These are phyloP conservation scores for Oscheius sp. DNA, from an alignment of 1,140 invertebrate genomes.

Conservation along the genomic window DNA sequence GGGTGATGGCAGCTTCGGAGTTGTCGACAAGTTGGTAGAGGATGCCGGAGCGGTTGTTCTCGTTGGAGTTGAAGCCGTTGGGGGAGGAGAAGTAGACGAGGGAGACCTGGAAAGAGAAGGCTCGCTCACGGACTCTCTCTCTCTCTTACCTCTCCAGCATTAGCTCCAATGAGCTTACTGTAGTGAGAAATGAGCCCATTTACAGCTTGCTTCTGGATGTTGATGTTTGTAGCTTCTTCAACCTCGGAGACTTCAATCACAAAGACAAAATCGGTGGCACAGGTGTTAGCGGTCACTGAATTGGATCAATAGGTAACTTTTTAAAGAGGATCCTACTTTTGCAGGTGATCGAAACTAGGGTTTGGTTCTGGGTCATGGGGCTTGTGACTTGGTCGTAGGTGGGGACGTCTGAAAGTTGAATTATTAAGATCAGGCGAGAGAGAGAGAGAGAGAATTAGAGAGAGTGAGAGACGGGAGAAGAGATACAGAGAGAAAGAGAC, in stretches of 20 bases:
- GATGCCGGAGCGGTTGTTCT: background rate
- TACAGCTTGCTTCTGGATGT: background rate
- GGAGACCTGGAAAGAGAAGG: no score
- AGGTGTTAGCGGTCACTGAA: background rate
- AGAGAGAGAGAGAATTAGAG: no score
- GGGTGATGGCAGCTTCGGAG: background rate
- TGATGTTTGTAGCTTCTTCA: background rate
- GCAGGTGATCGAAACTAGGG: background rate
- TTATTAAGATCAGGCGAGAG: no score
- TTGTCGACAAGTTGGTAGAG: background rate
- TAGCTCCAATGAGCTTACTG: background rate
- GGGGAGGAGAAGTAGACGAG: slow-evolving; percentile 17
- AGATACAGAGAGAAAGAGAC: no score
- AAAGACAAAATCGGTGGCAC: slow-evolving; percentile 8
- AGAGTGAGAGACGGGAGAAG: no score
- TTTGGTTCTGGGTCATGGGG: background rate
- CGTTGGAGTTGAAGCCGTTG: background rate
- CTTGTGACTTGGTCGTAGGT: background rate
- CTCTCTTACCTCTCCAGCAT: background rate
- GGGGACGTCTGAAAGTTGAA: background rate
- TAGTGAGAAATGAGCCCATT: background rate
- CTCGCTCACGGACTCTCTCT: no score
- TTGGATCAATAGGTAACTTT: background rate
- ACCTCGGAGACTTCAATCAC: slow-evolving; percentile 23
- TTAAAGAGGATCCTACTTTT: background rate